phyloP scores from a whole-genome alignment of 2,797 vertebrate genomes.

The Spinibarbus caldwelli region DNA sequence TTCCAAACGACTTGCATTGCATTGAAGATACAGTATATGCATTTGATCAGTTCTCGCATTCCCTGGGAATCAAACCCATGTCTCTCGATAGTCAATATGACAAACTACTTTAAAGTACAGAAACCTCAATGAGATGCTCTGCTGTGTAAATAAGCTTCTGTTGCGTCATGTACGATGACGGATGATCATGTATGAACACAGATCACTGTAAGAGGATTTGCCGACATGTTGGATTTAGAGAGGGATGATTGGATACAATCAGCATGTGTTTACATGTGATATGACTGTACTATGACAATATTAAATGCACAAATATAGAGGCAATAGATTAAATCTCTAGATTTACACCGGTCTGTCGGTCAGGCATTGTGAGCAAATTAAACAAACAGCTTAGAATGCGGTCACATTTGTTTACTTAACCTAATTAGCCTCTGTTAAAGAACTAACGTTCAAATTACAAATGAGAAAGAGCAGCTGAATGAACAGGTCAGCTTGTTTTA shows the following conservation, averaged over 20 bases:
- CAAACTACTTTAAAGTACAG: neutral
- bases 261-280: neutral
- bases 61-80: neutral
- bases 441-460: neutral
- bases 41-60: neutral
- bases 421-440: neutral
- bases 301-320: neutral
- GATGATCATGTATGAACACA: neutral
- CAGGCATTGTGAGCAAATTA: neutral
- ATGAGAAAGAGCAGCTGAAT: neutral
- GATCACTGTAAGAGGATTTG: constrained; percentile 6
- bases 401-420: neutral
- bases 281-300: neutral
- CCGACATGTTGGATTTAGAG: neutral
- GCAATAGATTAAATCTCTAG: too few relatives aligned
- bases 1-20: neutral
- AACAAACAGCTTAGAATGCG: neutral
- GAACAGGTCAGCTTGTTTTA: neutral
- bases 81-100: neutral
- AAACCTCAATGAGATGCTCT: neutral
- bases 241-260: neutral
- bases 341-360: neutral
- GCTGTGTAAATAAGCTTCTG: neutral
- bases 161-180: neutral
- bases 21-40: neutral